phyloP scores from a whole-genome alignment of 1,140 invertebrate species.

The Hyles vespertilio region DNA sequence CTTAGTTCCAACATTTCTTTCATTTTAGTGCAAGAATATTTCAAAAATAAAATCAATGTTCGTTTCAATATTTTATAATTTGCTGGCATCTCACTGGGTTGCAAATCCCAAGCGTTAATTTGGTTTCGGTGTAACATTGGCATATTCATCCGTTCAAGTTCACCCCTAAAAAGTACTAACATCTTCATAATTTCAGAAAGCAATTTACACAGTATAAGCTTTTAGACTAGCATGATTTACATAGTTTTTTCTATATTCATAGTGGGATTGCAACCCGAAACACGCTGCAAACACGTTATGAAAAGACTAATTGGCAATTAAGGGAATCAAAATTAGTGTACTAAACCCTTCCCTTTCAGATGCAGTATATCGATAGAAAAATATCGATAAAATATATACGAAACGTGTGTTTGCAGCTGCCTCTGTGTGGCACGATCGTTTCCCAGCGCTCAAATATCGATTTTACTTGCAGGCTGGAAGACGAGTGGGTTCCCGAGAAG shows the following conservation, averaged over 20 bases:
- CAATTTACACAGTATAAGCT: too few relatives aligned
- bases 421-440: slow-evolving; percentile 48
- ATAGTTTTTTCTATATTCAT: slow-evolving; percentile 1
- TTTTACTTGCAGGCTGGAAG: slow-evolving; percentile 51
- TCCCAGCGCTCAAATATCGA: slow-evolving; percentile 3
- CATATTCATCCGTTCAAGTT: too few relatives aligned
- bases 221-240: not conserved
- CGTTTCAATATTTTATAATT: too few relatives aligned
- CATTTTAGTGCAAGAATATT: too few relatives aligned
- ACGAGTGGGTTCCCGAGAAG: slow-evolving; percentile 64
- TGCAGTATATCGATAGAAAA: slow-evolving; percentile 3
- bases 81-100: not conserved
- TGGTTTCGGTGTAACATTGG: too few relatives aligned
- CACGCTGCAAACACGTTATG: slow-evolving; percentile 60
- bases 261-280: slow-evolving; percentile 53
- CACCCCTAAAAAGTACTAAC: too few relatives aligned
- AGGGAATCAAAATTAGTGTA: too few relatives aligned
- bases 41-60: too few relatives aligned
- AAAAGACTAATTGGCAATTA: slow-evolving; percentile 5
- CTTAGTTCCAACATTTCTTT: too few relatives aligned
- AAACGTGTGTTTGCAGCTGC: slow-evolving; percentile 57
- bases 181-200: too few relatives aligned
- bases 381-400: slow-evolving; percentile 11
- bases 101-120: not conserved
- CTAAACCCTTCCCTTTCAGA: slow-evolving; percentile 15